A percentile compares a stretch with the other conserved stretches of the same genome.
phyloP scores from a whole-genome alignment of 2,888 invertebrate genomes.

The Lasius fuliginosus region DNA sequence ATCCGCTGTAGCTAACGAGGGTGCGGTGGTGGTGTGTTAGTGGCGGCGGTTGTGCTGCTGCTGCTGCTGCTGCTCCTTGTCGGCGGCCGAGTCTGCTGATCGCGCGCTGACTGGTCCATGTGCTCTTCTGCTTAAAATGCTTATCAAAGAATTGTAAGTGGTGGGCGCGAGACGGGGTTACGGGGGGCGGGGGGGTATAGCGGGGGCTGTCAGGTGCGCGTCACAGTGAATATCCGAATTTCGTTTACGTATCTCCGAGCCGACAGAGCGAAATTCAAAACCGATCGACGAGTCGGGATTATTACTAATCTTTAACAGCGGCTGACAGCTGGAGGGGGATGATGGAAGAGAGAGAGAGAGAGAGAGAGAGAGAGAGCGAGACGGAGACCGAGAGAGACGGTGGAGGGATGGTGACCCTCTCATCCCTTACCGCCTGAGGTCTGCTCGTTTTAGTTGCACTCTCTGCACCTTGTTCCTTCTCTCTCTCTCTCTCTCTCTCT shows the following conservation, averaged over 20 bases:
- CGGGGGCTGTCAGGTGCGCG: not conserved
- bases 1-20: slow-evolving; percentile 72
- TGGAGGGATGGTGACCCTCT: slow-evolving; percentile 70
- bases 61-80: slow-evolving; percentile 51
- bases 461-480: slow-evolving; percentile 35
- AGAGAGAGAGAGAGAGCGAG: slow-evolving; percentile 59
- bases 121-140: slow-evolving; percentile 82
- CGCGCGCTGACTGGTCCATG: slow-evolving; percentile 75
- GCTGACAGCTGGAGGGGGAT: slow-evolving; percentile 63
- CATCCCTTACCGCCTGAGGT: slow-evolving; percentile 69
- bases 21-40: slow-evolving; percentile 62
- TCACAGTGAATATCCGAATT: slow-evolving; percentile 4
- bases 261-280: slow-evolving; percentile 62
- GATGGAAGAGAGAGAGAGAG: not conserved
- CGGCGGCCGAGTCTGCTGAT: slow-evolving; percentile 36
- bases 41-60: slow-evolving; percentile 34
- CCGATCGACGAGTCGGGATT: slow-evolving; percentile 63
- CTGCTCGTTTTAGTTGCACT: slow-evolving; percentile 30
- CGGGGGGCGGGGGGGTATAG: not conserved
- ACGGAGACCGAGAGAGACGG: slow-evolving; percentile 46
- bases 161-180: not conserved
- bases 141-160: slow-evolving; percentile 86
- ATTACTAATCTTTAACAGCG: slow-evolving; percentile 78
- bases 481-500: not conserved
- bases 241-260: not conserved